Evolutionary conservation across 2,113 vertebrate genomes (phyloP), one percentile per base, ranked within the genome.

Genomic region (Hippocampus comes): DNA sequence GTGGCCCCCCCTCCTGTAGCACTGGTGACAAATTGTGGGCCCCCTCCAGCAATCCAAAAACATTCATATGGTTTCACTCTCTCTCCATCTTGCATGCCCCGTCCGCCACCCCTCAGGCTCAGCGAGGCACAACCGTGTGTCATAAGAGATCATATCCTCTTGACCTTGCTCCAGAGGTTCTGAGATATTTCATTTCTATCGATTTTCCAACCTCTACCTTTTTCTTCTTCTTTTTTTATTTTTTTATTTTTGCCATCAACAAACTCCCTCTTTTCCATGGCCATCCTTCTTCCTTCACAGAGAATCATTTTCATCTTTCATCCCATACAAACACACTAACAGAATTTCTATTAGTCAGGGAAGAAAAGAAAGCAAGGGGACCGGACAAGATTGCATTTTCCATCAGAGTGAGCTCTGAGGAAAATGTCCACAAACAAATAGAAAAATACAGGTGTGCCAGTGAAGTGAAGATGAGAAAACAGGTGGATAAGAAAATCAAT

Each of bases 91-190:
- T 59, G 3, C 63, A 23, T 14, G 34, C 81, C 80, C 84, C 9
- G 56, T 15, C 48, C 66, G 20, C n/a, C 25, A 30, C 46, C 25
- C 81, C 83, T 78, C 80, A 15, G 75, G 81, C 82, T 86, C 81
- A 83, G 82, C 75, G 85, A 87, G 83, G 87, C 88, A 87, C 82
- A 82, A 84, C 84, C 77, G 70, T 72, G 87, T 82, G 82, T 88
- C 76, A 72, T 89, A 86, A 90, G 79, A 91, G 92, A 91, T 91
- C 89, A 91, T 88, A 90, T 92, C 88, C 91, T 90, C 84, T 90
- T 92, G 91, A 92, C 91, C 91, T 93, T 93, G 91, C 90, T 93
- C 83, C 88, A 88, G 87, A 88, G 89, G 72, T 84, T 87, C 78
- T 89, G 86, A 91, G 91, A 86, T 91, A 89, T 92, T 93, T 91